phyloP scores from a whole-genome alignment of 2,888 invertebrate species.

The Tricholauxania praeusta region DNA sequence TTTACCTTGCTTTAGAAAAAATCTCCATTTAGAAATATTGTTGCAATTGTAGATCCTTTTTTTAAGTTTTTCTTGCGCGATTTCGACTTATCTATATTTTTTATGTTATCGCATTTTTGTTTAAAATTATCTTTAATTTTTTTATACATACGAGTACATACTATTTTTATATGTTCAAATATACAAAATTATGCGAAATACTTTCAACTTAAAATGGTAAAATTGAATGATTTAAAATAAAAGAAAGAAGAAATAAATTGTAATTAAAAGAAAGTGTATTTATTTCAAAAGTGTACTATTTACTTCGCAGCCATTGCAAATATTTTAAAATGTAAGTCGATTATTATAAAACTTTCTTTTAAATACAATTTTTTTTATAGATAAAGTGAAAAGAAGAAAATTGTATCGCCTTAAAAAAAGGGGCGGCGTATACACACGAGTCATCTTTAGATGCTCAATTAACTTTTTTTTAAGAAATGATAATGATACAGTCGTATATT shows the following conservation, averaged over 20 bases:
- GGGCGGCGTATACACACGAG: too few species aligned
- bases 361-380: slow-evolving; percentile 12
- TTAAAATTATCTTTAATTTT: slow-evolving; percentile 15
- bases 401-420: too few species aligned
- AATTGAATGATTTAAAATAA: slow-evolving; percentile 11
- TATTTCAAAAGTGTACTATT: slow-evolving; percentile 3
- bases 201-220: slow-evolving; percentile 20
- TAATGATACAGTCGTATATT: too few species aligned
- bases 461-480: too few species aligned
- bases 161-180: slow-evolving; percentile 23
- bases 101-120: slow-evolving; percentile 23
- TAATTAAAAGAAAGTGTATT: slow-evolving; percentile 29
- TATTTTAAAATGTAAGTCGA: background rate
- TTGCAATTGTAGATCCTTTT: slow-evolving; percentile 9
- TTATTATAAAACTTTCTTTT: slow-evolving; percentile 16
- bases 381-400: too few species aligned
- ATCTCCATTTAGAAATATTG: background rate
- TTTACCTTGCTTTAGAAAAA: slow-evolving; percentile 5
- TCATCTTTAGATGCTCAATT: too few species aligned
- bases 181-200: slow-evolving; percentile 20
- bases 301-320: background rate
- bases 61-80: background rate
- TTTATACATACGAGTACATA: slow-evolving; percentile 1
- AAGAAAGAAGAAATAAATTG: slow-evolving; percentile 19
- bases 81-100: background rate